Evolutionary conservation across 2,797 vertebrate genomes (phyloP).

Genomic region (Chelon labrosus): DNA sequence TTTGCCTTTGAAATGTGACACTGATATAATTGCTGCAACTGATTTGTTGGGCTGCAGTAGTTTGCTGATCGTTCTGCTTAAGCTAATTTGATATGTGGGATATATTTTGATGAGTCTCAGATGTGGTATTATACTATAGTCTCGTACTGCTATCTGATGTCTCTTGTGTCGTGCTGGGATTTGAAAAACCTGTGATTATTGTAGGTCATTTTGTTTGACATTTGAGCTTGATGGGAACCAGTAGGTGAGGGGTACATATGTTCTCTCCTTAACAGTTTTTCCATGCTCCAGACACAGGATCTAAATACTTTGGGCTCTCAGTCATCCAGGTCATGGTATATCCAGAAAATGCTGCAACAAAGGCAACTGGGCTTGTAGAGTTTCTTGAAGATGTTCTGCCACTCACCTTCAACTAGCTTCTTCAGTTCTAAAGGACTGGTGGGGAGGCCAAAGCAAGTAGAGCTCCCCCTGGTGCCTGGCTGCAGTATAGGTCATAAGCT

Average conservation of each 20-base stretch:
- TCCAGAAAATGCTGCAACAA: no score
- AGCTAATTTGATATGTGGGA: background rate
- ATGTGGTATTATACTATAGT: background rate
- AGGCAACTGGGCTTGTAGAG: no score
- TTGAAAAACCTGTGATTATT: background rate
- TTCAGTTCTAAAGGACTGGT: no score
- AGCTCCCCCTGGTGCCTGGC: no score
- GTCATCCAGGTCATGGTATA: no score
- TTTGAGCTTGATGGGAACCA: background rate
- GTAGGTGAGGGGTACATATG: no score
- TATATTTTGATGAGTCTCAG: background rate
- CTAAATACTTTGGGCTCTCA: background rate
- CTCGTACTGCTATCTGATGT: background rate
- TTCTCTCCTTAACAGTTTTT: no score
- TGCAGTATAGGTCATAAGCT: no score
- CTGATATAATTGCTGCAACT: constrained; percentile 22
- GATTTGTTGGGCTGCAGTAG: background rate
- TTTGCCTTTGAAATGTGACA: constrained; percentile 16
- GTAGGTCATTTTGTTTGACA: background rate
- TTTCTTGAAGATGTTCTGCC: no score
- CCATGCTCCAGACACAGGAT: background rate
- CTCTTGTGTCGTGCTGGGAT: background rate
- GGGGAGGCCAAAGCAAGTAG: no score
- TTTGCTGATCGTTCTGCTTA: constrained; percentile 7
- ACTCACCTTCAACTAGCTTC: no score